A percentile compares a stretch with the other conserved stretches of the same genome.
Conservation (phyloP, 2,113 vertebrate species). For the Hyperopisus bebe region DNA sequence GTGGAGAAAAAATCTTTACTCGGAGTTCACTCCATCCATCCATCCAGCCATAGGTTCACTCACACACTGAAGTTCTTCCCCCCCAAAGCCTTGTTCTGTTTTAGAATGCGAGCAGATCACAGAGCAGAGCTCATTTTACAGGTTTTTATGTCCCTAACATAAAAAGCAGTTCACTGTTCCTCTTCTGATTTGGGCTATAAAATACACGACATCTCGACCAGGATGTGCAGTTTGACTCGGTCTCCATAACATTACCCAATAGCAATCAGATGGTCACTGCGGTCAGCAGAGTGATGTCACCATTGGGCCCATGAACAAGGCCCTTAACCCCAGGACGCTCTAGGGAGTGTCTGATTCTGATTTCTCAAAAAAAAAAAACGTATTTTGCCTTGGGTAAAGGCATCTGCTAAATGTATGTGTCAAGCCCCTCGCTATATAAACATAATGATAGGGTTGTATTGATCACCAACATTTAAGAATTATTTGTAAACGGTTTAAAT, state of each 20-base stretch:
- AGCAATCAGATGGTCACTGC: not conserved
- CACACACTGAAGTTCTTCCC: not conserved
- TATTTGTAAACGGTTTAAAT: not conserved
- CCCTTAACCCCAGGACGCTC: not conserved
- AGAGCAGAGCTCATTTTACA: not conserved
- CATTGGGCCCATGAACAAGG: not conserved
- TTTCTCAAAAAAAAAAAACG: not conserved
- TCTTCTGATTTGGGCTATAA: not conserved
- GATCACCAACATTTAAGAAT: not conserved
- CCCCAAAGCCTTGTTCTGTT: not conserved
- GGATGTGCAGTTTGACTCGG: not conserved
- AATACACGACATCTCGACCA: not conserved
- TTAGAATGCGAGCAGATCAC: not conserved
- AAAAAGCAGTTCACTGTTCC: not conserved
- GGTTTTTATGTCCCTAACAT: not conserved
- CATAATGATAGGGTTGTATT: not conserved
- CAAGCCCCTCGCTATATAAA: not conserved
- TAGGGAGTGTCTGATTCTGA: not conserved
- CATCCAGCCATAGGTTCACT: not conserved
- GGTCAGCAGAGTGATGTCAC: not conserved
- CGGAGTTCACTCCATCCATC: not conserved
- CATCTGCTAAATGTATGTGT: not conserved
- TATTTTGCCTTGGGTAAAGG: not conserved
- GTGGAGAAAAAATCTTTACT: not conserved
- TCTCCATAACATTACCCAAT: not conserved